Base-by-base conservation (phyloP, 2,888 invertebrate genomes). In the Elgonia sp. region DNA sequence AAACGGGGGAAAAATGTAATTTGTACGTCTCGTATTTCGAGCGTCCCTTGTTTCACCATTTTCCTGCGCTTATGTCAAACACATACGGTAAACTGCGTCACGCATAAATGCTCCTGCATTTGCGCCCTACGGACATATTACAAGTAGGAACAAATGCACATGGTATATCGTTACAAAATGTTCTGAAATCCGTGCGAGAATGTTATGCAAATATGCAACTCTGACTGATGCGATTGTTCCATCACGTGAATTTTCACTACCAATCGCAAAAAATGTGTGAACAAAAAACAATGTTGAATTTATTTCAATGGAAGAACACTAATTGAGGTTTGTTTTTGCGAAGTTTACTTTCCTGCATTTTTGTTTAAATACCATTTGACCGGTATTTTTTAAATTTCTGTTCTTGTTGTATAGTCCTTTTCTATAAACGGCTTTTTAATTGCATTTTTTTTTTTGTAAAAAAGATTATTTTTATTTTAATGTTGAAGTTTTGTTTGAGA, bases 41-140 rank as follows among this genome's bases (percentile, higher is more conserved):
- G 79, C 84, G 14, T 72, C 84, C 84, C 84, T 46, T 46, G 70
- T 76, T 76, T 50, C 84, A 60, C 72, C 65, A 69, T 84, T 84
- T 84, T 72, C 79, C 84, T 72, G 53, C 79, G 84, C 84, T 84
- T 84, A 83, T 39, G 79, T 73, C 79, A 79, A 85, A 85, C 67
- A 77, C 73, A 85, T 77, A 85, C 84, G 67, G 84, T 73, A 85
- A 79, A 85, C 84, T 85, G 67, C 79, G 79, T 79, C 73, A 79
- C 84, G 84, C 84, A 60, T 73, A 85, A 80, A 80, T 85, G 85
- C 80, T 75, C 75, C 80, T 80, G 37, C 67, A 37, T 53, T 65
- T 82, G 69, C 62, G 42, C 76, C 83, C 42, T 37, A 29, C 67
- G 63, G 65, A 70, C 70, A 70, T 70, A 77, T 77, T 84, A 84